Conservation (phyloP, 1,140 invertebrate genomes). For the Choristoneura fumiferana region DNA sequence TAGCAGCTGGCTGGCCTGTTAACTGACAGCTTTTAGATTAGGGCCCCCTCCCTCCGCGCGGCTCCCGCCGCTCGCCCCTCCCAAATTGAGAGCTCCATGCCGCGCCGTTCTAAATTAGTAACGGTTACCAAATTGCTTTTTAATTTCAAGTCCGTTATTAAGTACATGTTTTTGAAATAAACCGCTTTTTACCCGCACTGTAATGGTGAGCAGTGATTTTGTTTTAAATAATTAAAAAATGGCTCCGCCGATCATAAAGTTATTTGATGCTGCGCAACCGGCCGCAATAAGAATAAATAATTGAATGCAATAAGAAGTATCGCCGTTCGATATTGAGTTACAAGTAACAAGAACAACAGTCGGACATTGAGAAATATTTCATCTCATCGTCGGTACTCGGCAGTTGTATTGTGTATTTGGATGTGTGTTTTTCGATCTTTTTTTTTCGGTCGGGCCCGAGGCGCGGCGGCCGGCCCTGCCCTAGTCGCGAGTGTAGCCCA, state of each 20-base stretch:
- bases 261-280: constrained; percentile 13
- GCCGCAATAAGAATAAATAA: constrained; percentile 23
- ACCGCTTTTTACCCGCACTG: constrained; percentile 19
- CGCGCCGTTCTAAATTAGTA: constrained; percentile 67
- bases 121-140: constrained; percentile 75
- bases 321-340: constrained; percentile 61
- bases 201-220: constrained; percentile 1
- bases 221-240: constrained; percentile 14
- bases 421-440: constrained; percentile 51
- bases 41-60: constrained; percentile 36
- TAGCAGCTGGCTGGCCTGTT: constrained; percentile 51
- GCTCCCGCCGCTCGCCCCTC: constrained; percentile 48
- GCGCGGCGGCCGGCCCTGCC: constrained; percentile 61
- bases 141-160: constrained; percentile 68
- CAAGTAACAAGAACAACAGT: constrained; percentile 58
- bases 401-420: constrained; percentile 60
- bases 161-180: constrained; percentile 39
- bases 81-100: constrained; percentile 63
- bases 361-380: constrained; percentile 69
- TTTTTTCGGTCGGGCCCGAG: constrained; percentile 48
- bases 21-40: constrained; percentile 74
- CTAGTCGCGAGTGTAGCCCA: constrained; percentile 67
- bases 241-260: constrained; percentile 2
- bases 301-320: constrained; percentile 27
- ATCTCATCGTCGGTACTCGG: constrained; percentile 60